Evolutionary conservation across 2,113 vertebrate genomes (phyloP).

Genomic region (Erythrolamprus reginae): DNA sequence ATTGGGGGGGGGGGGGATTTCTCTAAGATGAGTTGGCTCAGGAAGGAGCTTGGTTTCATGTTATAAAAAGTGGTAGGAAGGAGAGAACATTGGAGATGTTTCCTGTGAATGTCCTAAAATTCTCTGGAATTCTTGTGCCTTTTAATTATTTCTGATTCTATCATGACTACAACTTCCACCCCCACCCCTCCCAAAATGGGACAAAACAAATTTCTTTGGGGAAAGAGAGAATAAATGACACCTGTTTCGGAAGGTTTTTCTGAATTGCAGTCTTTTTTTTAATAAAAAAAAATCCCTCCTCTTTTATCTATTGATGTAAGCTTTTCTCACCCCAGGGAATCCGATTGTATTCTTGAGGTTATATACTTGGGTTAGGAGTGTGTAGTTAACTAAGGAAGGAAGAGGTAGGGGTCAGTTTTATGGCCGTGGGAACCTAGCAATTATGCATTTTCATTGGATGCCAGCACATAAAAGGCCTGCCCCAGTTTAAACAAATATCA

Average conservation of each 20-base stretch:
- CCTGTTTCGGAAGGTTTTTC: not conserved
- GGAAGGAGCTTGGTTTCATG: not conserved
- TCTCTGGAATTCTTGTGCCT: not conserved
- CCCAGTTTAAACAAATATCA: not conserved
- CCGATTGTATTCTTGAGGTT: not conserved
- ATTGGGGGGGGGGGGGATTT: not conserved
- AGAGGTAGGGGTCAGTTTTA: not conserved
- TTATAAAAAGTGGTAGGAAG: not conserved
- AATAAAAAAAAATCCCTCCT: not conserved
- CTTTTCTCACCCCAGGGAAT: not conserved
- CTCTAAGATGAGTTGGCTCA: not conserved
- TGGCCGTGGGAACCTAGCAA: not conserved
- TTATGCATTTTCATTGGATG: not conserved
- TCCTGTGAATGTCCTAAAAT: not conserved
- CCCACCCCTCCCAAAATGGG: not conserved
- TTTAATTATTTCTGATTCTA: not conserved
- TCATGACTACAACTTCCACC: no score
- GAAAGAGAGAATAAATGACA: not conserved
- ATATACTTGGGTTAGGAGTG: not conserved
- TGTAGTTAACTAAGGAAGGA: not conserved
- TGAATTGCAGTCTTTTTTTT: not conserved
- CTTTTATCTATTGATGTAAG: not conserved
- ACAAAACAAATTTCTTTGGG: not conserved
- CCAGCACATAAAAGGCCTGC: not conserved
- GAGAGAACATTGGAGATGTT: not conserved